Evolutionary conservation across 2,797 vertebrate genomes (phyloP).

Genomic region (Chloroceryle amazona): DNA sequence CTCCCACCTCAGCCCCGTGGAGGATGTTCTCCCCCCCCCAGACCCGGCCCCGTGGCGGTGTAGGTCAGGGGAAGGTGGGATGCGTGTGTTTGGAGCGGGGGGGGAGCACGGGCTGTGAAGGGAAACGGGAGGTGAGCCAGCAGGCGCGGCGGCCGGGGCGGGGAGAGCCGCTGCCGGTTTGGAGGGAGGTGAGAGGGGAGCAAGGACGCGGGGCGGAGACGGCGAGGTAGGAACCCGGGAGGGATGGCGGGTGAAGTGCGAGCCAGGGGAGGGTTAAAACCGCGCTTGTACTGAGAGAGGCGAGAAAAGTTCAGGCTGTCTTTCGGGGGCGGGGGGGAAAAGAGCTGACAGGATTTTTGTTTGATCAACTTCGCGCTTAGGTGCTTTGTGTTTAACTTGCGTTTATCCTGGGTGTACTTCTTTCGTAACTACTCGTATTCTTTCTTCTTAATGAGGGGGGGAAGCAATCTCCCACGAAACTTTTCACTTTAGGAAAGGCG

Average conservation of each 20-base stretch:
- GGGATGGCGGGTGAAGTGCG: background rate
- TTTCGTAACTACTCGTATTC: background rate
- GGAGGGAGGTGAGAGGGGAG: background rate
- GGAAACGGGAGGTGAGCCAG: background rate
- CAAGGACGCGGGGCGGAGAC: background rate
- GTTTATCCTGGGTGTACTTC: background rate
- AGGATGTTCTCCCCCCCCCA: background rate
- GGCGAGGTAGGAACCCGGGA: background rate
- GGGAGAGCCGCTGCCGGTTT: background rate
- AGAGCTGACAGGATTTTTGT: background rate
- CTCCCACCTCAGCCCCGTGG: background rate
- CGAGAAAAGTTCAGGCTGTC: constrained; percentile 30
- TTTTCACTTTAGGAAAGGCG: constrained; percentile 44
- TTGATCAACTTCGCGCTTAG: constrained; percentile 14
- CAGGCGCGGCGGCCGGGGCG: background rate
- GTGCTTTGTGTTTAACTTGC: constrained; percentile 52
- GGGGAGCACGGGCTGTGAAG: background rate
- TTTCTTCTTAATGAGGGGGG: background rate
- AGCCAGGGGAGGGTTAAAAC: background rate
- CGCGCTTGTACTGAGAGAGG: background rate
- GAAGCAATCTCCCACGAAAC: constrained; percentile 21
- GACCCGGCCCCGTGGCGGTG: background rate
- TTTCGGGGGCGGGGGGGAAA: background rate
- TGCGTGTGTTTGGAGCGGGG: background rate
- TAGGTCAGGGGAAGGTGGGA: constrained; percentile 21